These are phyloP conservation scores for Chymomyza procnemis DNA, from an alignment of 2,888 invertebrate genomes.

Conservation along the genomic window DNA sequence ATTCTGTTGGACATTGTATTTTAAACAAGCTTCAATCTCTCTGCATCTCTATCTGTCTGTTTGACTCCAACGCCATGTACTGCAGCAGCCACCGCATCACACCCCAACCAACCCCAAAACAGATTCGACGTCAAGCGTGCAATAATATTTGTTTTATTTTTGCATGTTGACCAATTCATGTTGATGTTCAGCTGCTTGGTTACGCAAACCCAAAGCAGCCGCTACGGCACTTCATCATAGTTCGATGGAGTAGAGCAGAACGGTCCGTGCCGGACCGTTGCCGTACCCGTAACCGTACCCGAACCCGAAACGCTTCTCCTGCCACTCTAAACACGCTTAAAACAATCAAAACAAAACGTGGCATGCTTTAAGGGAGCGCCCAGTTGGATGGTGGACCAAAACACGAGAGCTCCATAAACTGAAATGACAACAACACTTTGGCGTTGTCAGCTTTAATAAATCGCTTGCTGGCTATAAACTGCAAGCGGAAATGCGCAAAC, in stretches of 20 bases:
- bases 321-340: conserved; percentile 28
- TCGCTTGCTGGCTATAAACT: conserved; percentile 16
- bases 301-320: neutral
- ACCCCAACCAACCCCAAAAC: too few species aligned
- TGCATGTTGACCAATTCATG: neutral
- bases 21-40: neutral
- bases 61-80: too few species aligned
- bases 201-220: neutral
- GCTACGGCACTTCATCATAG: neutral
- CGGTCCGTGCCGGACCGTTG: neutral
- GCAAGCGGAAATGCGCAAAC: neutral
- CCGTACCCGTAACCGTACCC: too few species aligned
- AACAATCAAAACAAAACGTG: conserved; percentile 38
- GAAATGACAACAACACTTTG: conserved; percentile 8
- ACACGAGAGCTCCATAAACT: neutral
- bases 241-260: neutral
- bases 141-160: conserved; percentile 2
- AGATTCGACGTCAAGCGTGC: too few species aligned
- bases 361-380: neutral
- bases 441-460: conserved; percentile 40
- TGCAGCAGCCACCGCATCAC: too few species aligned
- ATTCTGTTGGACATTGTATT: neutral
- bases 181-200: neutral
- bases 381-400: neutral
- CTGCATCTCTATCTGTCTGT: neutral